phyloP scores from a whole-genome alignment of 2,888 invertebrate species.

The Idaea straminata region DNA sequence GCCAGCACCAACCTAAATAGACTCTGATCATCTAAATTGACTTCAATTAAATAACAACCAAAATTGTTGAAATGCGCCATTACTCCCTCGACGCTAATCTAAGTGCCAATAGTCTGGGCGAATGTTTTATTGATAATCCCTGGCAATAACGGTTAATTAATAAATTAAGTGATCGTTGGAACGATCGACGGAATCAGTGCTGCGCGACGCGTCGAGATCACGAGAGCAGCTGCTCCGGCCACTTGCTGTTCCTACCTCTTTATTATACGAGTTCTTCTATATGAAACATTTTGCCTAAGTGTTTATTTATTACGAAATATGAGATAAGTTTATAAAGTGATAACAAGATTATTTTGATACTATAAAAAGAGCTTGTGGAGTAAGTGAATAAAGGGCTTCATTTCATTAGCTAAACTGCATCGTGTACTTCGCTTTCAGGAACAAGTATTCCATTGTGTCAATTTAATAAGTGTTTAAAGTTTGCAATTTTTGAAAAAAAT shows the following conservation, averaged over 20 bases:
- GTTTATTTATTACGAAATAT: not conserved
- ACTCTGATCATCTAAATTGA: slow-evolving; percentile 81
- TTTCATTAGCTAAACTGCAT: not conserved
- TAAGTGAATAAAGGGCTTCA: not conserved
- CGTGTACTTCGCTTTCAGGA: not conserved
- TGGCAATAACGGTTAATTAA: slow-evolving; percentile 73
- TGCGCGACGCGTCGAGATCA: slow-evolving; percentile 28
- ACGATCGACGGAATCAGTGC: slow-evolving; percentile 58
- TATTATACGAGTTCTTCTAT: slow-evolving; percentile 2
- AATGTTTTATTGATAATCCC: slow-evolving; percentile 78
- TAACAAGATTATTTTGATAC: too few relatives aligned
- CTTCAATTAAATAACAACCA: slow-evolving; percentile 81
- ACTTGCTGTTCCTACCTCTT: slow-evolving; percentile 19
- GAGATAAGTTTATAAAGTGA: too few relatives aligned
- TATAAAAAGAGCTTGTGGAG: not conserved
- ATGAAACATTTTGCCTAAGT: not conserved
- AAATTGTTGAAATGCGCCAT: slow-evolving; percentile 81
- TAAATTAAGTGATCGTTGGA: slow-evolving; percentile 68
- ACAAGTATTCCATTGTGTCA: not conserved
- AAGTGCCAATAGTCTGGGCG: slow-evolving; percentile 79
- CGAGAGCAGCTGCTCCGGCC: slow-evolving; percentile 26
- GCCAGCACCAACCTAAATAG: slow-evolving; percentile 81
- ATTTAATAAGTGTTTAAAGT: not conserved
- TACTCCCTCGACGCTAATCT: slow-evolving; percentile 79
- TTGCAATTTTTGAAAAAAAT: slow-evolving; percentile 11